Evolutionary conservation across 2,888 invertebrate genomes (phyloP), one percentile per base, ranked within the genome.

Genomic region (Ischnus inquisitorius): DNA sequence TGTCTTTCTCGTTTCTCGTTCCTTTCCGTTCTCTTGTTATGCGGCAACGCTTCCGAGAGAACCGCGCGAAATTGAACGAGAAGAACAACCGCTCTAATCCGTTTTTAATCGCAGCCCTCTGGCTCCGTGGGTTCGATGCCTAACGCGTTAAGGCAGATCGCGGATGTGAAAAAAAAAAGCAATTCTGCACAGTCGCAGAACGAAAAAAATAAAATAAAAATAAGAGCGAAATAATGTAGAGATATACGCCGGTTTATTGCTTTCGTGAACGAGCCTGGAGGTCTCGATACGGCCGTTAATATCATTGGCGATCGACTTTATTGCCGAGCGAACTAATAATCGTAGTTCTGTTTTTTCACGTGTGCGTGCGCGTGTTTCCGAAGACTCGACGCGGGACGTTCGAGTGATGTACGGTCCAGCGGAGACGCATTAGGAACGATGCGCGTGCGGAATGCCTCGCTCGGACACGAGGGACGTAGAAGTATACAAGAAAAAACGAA

Each of bases 31-130:
- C 34, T 16, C 19, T 8, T 6, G n/a, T 51, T 51, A 6, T 6
- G 16, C 51, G 51, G 8, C 51, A 34, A 48, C 16, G 28, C 19
- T 65, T 68, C 5, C 54, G 14, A 46, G 43, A 39, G 65, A 12
- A 19, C 65, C 74, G 34, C 46, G 67, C 62, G 65, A 68, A 83
- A 85, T 81, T 79, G 85, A 64, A 83, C 68, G 65, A 62, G 68
- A 62, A 39, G n/a, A 71, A 22, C 25, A 71, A 60, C 71, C 28
- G 28, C 48, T 16, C 84, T 85, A 84, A 87, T 83, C 77, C 79
- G 72, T 82, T 83, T 85, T 85, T 85, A 87, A 87, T 84, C 83
- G 79, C 34, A 76, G 83, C 83, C 83, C 83, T 76, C 80, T n/a
- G 83, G 83, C 62, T n/a, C 34, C 25, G 28, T 62, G 16, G 28